These are phyloP conservation scores for Xiphophorus birchmanni DNA, from an alignment of 2,797 vertebrate genomes.

Conservation along the genomic window DNA sequence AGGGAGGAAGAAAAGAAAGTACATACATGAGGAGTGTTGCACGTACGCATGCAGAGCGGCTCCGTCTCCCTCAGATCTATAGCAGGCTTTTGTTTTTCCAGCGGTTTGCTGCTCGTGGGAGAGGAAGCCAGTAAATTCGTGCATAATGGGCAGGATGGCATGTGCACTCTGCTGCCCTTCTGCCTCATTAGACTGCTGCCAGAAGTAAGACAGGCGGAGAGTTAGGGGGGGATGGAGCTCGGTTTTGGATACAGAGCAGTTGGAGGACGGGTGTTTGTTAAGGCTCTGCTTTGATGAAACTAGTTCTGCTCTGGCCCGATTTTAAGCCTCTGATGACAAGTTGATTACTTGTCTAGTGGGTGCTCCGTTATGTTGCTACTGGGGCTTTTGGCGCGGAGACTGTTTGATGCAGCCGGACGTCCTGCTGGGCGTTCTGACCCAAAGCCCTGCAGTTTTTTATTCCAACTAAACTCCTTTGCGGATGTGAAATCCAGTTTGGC, in stretches of 20 bases:
- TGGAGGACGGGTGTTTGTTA: conserved; percentile 15
- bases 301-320: conserved; percentile 23
- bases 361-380: neutral
- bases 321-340: conserved; percentile 8
- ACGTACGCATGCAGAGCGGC: conserved; percentile 50
- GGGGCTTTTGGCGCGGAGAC: conserved; percentile 15
- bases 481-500: conserved; percentile 11
- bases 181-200: conserved; percentile 73
- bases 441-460: conserved; percentile 22
- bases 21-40: conserved; percentile 59
- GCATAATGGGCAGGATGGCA: conserved; percentile 64
- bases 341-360: conserved; percentile 52
- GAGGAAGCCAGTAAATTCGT: conserved; percentile 24
- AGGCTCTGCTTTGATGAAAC: conserved; percentile 48
- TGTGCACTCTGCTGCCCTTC: conserved; percentile 66
- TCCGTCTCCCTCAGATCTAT: conserved; percentile 32
- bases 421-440: conserved; percentile 22
- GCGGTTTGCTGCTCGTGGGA: conserved; percentile 41
- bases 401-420: conserved; percentile 28
- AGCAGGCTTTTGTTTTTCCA: conserved; percentile 57
- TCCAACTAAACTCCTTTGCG: conserved; percentile 18
- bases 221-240: conserved; percentile 11
- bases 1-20: conserved; percentile 17
- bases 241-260: conserved; percentile 22
- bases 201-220: conserved; percentile 64